These are phyloP conservation scores for Drosophila merina DNA, from an alignment of 2,888 invertebrate genomes.

Conservation along the genomic window DNA sequence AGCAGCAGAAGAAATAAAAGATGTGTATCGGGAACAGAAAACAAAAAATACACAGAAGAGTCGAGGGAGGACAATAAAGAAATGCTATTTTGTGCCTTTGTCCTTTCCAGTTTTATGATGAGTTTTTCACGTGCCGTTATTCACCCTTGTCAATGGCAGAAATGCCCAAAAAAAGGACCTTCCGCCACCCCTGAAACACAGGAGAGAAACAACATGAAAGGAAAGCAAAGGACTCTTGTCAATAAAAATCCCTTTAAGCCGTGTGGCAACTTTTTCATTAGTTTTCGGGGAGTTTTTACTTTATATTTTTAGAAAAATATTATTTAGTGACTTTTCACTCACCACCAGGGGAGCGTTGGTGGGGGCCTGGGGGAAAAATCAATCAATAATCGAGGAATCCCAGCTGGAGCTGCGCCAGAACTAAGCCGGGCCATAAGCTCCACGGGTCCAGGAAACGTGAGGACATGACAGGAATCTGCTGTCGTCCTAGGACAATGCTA, in stretches of 20 bases:
- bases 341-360: neutral
- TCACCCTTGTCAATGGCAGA: conserved; percentile 68
- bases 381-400: conserved; percentile 44
- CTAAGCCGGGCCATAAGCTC: conserved; percentile 57
- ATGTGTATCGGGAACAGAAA: conserved; percentile 36
- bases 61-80: conserved; percentile 31
- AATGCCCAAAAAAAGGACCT: conserved; percentile 16
- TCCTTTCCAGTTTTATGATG: conserved; percentile 60
- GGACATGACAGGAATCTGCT: conserved; percentile 72
- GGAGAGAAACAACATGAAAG: conserved; percentile 23
- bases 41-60: conserved; percentile 5
- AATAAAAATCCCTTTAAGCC: conserved; percentile 64
- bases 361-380: conserved; percentile 27
- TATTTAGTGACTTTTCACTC: conserved; percentile 35
- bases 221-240: conserved; percentile 49
- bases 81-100: conserved; percentile 27
- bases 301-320: conserved; percentile 41
- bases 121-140: conserved; percentile 66
- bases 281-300: neutral
- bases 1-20: conserved; percentile 53
- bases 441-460: conserved; percentile 66
- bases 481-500: conserved; percentile 41
- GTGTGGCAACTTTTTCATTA: conserved; percentile 38
- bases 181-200: conserved; percentile 5
- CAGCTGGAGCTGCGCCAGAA: conserved; percentile 18